These are phyloP conservation scores for Leptobrachium ailaonicum DNA, from an alignment of 2,113 vertebrate genomes.

Conservation along the genomic window DNA sequence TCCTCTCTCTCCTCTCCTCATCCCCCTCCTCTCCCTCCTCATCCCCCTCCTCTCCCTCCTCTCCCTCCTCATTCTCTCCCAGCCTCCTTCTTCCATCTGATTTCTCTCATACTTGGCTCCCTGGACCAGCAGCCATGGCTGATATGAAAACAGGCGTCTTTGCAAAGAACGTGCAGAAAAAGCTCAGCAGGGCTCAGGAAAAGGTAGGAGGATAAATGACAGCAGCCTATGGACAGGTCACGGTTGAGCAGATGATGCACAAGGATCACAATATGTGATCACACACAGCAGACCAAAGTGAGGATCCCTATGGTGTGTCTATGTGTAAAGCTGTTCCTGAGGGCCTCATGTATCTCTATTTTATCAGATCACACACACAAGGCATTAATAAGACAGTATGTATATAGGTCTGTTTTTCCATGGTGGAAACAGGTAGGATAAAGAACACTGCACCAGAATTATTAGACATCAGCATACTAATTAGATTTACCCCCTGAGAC, in stretches of 20 bases:
- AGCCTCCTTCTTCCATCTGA: slow-evolving; percentile 55
- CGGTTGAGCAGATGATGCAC: background rate
- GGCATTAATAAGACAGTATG: background rate
- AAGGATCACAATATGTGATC: background rate
- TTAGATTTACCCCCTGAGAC: background rate
- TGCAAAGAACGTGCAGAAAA: slow-evolving; percentile 96
- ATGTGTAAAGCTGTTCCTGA: background rate
- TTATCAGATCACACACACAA: background rate
- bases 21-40: slow-evolving; percentile 34
- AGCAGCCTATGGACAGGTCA: background rate
- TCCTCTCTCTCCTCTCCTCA: slow-evolving; percentile 27
- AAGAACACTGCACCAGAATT: background rate
- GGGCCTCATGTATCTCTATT: background rate
- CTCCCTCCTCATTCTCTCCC: slow-evolving; percentile 46
- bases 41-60: slow-evolving; percentile 46
- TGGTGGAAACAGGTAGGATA: background rate
- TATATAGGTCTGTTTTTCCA: background rate
- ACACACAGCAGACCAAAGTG: background rate
- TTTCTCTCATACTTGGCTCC: slow-evolving; percentile 51
- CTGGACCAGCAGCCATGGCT: slow-evolving; percentile 81
- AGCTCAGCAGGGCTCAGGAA: slow-evolving; percentile 89
- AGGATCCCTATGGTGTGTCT: background rate
- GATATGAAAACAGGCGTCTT: slow-evolving; percentile 96
- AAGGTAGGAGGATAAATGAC: slow-evolving; percentile 73
- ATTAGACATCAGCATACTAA: background rate